A percentile compares a stretch with the other conserved stretches of the same genome.
Evolutionary conservation across 2,797 vertebrate species (phyloP).

Genomic region (Clamator glandarius): DNA sequence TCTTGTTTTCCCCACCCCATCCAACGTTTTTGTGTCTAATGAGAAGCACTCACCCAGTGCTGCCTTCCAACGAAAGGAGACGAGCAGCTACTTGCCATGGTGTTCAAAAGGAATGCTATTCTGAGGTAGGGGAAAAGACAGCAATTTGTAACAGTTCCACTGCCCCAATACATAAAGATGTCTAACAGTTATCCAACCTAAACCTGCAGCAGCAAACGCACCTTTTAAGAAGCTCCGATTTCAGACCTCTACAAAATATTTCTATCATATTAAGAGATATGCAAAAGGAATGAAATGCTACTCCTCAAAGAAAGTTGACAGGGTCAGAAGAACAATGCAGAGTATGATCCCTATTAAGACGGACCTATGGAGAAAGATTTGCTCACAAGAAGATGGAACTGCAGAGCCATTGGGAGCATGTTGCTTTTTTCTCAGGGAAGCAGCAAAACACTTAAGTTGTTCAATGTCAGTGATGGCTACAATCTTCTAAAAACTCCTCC

Average conservation of each 20-base stretch:
- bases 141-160: conserved; percentile 78
- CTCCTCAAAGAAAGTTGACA: conserved; percentile 11
- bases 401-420: neutral
- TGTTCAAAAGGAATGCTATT: conserved; percentile 99
- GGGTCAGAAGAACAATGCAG: neutral
- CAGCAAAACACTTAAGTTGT: neutral
- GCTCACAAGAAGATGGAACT: conserved; percentile 1
- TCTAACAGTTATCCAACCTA: conserved; percentile 41
- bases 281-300: conserved; percentile 22
- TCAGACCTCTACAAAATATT: neutral
- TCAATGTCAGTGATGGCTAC: neutral
- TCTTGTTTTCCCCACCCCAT: conserved; percentile 52
- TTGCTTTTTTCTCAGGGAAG: neutral
- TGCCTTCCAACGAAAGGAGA: conserved; percentile 89
- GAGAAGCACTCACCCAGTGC: conserved; percentile 88
- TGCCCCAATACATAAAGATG: conserved; percentile 42
- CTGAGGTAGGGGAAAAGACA: conserved; percentile 90
- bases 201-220: neutral
- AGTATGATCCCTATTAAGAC: conserved; percentile 28
- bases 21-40: conserved; percentile 52
- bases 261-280: neutral
- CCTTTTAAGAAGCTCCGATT: conserved; percentile 17
- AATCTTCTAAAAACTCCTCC: conserved; percentile 23
- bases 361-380: neutral
- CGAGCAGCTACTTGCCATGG: conserved; percentile 95